Conservation (phyloP, 92 coral and sea anemone genomes). For the Blastomussa wellsi region DNA sequence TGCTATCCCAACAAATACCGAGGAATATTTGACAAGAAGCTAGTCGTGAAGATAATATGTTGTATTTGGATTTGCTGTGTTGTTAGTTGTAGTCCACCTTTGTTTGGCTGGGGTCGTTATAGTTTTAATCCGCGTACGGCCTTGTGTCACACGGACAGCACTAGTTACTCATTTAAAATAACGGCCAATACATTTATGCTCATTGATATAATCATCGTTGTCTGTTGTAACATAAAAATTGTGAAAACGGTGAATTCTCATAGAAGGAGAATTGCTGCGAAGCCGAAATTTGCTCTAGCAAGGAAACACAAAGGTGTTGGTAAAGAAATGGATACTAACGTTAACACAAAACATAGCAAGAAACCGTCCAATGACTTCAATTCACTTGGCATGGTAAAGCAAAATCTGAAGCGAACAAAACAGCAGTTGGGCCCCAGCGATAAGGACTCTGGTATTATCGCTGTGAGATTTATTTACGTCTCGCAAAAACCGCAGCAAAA, state of each 20-base stretch:
- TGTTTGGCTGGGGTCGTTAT: conserved; percentile 57
- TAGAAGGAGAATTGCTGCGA: conserved; percentile 21
- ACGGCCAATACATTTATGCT: conserved; percentile 46
- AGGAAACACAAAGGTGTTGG: neutral
- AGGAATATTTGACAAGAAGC: conserved; percentile 32
- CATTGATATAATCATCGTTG: conserved; percentile 30
- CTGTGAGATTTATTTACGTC: neutral
- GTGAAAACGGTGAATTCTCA: conserved; percentile 39
- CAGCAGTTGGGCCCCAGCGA: neutral
- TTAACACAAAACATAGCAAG: neutral
- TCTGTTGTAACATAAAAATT: conserved; percentile 47
- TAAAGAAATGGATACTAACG: neutral
- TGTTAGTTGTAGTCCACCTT: conserved; percentile 33
- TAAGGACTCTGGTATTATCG: neutral
- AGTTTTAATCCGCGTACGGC: conserved; percentile 56
- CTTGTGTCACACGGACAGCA: conserved; percentile 51
- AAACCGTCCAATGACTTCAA: neutral
- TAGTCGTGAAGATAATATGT: conserved; percentile 32
- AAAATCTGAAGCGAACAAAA: neutral
- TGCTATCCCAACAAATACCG: conserved; percentile 42
- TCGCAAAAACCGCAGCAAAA: neutral
- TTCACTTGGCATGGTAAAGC: neutral
- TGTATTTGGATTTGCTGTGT: conserved; percentile 56
- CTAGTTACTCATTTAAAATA: conserved; percentile 38
- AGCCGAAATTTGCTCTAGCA: neutral